Conservation (phyloP, 2,888 invertebrate species). For the Pandemis corylana region DNA sequence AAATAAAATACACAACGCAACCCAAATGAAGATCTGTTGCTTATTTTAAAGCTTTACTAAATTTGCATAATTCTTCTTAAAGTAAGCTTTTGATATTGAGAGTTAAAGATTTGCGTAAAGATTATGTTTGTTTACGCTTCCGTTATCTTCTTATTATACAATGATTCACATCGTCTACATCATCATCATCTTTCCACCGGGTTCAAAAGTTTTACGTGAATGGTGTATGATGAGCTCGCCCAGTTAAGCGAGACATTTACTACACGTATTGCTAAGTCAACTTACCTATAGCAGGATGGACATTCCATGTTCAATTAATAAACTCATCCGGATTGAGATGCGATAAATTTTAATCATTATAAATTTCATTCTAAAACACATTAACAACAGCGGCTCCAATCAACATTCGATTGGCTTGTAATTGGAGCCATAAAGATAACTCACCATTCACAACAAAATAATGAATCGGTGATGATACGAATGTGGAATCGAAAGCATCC, state of each 20-base stretch:
- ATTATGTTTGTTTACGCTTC: not conserved
- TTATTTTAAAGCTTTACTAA: not conserved
- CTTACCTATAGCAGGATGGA: constrained; percentile 13
- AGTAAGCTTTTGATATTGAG: constrained; percentile 2
- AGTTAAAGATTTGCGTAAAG: not conserved
- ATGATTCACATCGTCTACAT: not conserved
- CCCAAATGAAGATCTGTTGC: not conserved
- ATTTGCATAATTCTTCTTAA: not conserved
- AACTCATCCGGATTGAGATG: constrained; percentile 21
- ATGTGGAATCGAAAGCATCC: constrained; percentile 36
- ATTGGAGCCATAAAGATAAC: constrained; percentile 39
- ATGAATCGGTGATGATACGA: constrained; percentile 37
- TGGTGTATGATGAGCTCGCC: not conserved
- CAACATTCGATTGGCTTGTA: constrained; percentile 38
- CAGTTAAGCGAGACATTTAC: not conserved
- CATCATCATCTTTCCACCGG: not conserved
- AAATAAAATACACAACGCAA: constrained; percentile 4
- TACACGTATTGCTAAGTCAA: constrained; percentile 16
- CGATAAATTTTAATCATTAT: constrained; percentile 33
- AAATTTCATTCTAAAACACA: constrained; percentile 33
- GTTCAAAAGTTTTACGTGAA: not conserved
- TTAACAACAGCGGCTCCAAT: constrained; percentile 35
- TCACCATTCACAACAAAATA: constrained; percentile 37
- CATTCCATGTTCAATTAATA: constrained; percentile 29
- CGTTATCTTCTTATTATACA: constrained; percentile 1